phyloP scores from a whole-genome alignment of 1,140 invertebrate species.

The Drosophila repleta region DNA sequence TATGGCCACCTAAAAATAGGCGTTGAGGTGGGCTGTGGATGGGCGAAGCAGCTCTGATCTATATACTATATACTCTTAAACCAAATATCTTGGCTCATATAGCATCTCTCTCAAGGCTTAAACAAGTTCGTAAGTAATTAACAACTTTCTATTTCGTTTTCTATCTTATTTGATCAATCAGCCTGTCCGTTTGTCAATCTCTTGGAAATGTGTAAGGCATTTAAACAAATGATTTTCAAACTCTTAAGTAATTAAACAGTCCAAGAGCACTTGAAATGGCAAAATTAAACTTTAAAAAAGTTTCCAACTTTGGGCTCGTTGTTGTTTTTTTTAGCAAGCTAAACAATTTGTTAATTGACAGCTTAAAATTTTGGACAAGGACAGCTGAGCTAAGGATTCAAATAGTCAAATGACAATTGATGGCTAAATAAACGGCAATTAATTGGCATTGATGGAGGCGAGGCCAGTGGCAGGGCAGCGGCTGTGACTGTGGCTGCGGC shows the following conservation, averaged over 20 bases:
- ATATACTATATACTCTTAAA: no score
- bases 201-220: background rate
- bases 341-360: constrained; percentile 51
- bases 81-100: no score
- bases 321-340: background rate
- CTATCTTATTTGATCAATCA: no score
- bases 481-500: background rate
- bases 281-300: background rate
- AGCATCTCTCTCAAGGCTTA: no score
- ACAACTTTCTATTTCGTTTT: no score
- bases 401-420: constrained; percentile 59
- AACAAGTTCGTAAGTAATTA: no score
- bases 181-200: no score
- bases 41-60: no score
- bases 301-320: background rate
- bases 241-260: constrained; percentile 1
- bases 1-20: constrained; percentile 7
- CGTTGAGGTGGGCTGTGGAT: no score
- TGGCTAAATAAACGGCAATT: constrained; percentile 71
- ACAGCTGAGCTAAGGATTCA: constrained; percentile 36
- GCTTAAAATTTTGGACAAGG: constrained; percentile 35
- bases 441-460: constrained; percentile 71
- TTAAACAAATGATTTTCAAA: background rate
- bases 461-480: background rate
- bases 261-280: background rate